A percentile compares a stretch with the other conserved stretches of the same genome.
Evolutionary conservation across 2,888 invertebrate species (phyloP).

Genomic region (Heliconius ethilla): DNA sequence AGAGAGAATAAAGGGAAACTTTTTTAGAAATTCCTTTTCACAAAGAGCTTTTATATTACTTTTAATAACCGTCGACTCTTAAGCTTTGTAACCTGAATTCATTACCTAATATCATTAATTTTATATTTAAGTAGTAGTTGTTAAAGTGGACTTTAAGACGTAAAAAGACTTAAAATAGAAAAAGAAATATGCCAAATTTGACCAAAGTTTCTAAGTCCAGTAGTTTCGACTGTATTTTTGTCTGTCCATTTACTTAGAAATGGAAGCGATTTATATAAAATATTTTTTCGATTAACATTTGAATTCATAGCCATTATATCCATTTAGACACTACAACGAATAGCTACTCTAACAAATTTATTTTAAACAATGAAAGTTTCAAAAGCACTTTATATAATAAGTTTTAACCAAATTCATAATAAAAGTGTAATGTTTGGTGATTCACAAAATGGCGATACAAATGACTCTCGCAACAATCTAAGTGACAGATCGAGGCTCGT

Average conservation of each 20-base stretch:
- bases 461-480: slow-evolving; percentile 15
- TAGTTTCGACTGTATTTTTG: too few relatives aligned
- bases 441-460: slow-evolving; percentile 21
- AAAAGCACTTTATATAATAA: slow-evolving; percentile 9
- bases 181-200: background rate
- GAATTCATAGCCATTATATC: too few relatives aligned
- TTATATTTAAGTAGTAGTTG: background rate
- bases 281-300: too few relatives aligned
- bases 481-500: slow-evolving; percentile 11
- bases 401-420: slow-evolving; percentile 16
- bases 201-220: too few relatives aligned
- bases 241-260: background rate
- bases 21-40: slow-evolving; percentile 12
- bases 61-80: background rate
- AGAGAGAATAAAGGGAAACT: slow-evolving; percentile 23
- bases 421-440: background rate
- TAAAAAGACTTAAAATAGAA: background rate
- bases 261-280: too few relatives aligned
- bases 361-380: too few relatives aligned
- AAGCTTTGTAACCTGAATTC: background rate
- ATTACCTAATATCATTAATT: background rate
- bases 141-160: background rate
- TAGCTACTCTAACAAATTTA: too few relatives aligned
- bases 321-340: too few relatives aligned
- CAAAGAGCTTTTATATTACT: slow-evolving; percentile 12